Base-by-base conservation (phyloP, 2,888 invertebrate genomes). In the Matsumyia berberina region DNA sequence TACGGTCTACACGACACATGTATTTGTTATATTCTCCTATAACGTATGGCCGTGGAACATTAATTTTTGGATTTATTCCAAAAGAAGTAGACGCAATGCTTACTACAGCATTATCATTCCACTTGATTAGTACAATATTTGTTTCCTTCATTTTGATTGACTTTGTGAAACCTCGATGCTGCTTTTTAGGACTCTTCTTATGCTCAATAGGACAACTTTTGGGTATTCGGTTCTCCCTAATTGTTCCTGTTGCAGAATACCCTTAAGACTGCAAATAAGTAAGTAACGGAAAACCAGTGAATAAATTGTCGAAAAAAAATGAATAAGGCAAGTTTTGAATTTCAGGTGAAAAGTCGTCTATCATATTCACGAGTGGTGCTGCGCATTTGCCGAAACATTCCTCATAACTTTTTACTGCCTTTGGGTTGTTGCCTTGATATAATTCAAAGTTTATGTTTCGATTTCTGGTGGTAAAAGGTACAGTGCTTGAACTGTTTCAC, bases 241-340 rank as follows among this genome's bases (percentile, higher is more conserved):
- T 77, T 35, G 88, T 87, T 53, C 87, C 88, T 37, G 87, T 87
- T 39, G 69, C 86, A 76, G 72, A 80, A 87, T 88, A 88, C 1
- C 86, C 86, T n/a, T 53, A 66, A 24, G 60, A 39, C 46, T 77
- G 74, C 33, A 87, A 78, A 29, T 86, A 53, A 15, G 44, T 51
- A 17, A 88, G 67, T 19, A 88, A 44, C 31, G 70, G 80, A 15
- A 87, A 39, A 55, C 58, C 55, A 6, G 86, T 88, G 53, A 88
- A 87, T 8, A 88, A 78, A 64, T 88, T 88, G 55, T 88, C 88
- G 67, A 86, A 82, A 76, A 85, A 87, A 37, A 88, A 81, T 39
- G 72, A 69, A 66, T 76, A 88, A 12, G 83, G 86, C 15, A 86
- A 55, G 15, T n/a, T 35, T 81, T 74, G 86, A 44, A 73, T 31